These are phyloP conservation scores for Myotis yumanensis DNA, from an alignment of 2,113 vertebrate species.

Conservation along the genomic window DNA sequence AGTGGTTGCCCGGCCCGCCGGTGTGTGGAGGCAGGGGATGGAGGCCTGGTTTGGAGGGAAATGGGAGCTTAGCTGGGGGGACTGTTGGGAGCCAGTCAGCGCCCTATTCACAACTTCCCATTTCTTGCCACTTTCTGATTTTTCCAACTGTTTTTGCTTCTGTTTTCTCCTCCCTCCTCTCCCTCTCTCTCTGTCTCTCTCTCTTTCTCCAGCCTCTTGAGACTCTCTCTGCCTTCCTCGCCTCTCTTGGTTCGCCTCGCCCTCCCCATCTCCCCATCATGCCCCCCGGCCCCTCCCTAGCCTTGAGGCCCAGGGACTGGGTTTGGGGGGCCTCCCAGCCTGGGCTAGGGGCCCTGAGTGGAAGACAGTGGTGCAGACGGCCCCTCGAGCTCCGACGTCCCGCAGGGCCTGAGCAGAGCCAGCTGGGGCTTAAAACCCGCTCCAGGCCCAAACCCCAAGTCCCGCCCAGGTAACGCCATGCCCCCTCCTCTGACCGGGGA, in stretches of 20 bases:
- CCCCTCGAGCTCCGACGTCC: conserved; percentile 77
- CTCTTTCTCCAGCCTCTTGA: conserved; percentile 80
- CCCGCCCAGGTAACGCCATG: conserved; percentile 79
- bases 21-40: not conserved
- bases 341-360: conserved; percentile 81
- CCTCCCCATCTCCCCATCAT: conserved; percentile 78
- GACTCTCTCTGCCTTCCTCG: conserved; percentile 82
- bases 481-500: conserved; percentile 56
- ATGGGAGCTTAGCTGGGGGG: conserved; percentile 43
- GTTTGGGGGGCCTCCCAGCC: conserved; percentile 81
- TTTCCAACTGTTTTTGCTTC: conserved; percentile 82
- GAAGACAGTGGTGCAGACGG: conserved; percentile 83
- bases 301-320: conserved; percentile 80
- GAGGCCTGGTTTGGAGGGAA: conserved; percentile 16
- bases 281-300: conserved; percentile 73
- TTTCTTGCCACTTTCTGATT: conserved; percentile 82
- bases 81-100: conserved; percentile 60
- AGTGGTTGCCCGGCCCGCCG: not conserved
- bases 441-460: conserved; percentile 79
- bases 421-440: conserved; percentile 77
- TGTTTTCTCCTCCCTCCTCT: conserved; percentile 82
- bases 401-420: conserved; percentile 79
- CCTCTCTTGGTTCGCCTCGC: conserved; percentile 80
- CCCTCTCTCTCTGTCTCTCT: conserved; percentile 81
- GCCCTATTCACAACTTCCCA: conserved; percentile 78